phyloP scores from a whole-genome alignment of 2,113 vertebrate species.

The Lanius collurio region DNA sequence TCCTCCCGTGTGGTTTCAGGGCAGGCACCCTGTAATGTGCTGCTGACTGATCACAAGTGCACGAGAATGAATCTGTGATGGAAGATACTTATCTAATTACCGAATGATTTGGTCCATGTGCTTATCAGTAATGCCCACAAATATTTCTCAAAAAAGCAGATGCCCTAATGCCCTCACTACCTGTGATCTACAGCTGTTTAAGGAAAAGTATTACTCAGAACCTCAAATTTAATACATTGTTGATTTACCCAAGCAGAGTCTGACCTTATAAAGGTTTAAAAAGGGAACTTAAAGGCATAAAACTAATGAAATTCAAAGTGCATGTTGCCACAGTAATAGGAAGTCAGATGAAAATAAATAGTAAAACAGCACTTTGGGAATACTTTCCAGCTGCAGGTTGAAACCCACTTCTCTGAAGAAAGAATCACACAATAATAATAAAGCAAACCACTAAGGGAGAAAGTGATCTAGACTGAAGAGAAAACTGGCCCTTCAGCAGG shows the following conservation, averaged over 20 bases:
- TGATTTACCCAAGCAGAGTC: constrained; percentile 37
- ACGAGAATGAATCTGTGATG: accelerated
- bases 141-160: neutral
- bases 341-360: constrained; percentile 45
- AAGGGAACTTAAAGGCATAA: constrained; percentile 48
- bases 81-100: neutral
- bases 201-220: constrained; percentile 2
- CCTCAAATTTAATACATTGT: constrained; percentile 39
- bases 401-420: constrained; percentile 1
- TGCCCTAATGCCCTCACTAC: neutral
- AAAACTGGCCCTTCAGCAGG: neutral
- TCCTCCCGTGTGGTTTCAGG: neutral
- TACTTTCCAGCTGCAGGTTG: neutral
- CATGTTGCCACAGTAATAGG: constrained; percentile 44
- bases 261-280: constrained; percentile 61
- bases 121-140: neutral
- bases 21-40: neutral
- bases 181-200: neutral
- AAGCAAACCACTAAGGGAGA: neutral
- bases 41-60: neutral
- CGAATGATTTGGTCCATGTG: neutral
- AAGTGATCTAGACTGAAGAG: neutral
- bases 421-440: neutral
- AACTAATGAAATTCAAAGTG: constrained; percentile 66
- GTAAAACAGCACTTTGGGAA: constrained; percentile 59